These are phyloP conservation scores for Ia io DNA, from an alignment of 2,113 vertebrate genomes.

Conservation along the genomic window DNA sequence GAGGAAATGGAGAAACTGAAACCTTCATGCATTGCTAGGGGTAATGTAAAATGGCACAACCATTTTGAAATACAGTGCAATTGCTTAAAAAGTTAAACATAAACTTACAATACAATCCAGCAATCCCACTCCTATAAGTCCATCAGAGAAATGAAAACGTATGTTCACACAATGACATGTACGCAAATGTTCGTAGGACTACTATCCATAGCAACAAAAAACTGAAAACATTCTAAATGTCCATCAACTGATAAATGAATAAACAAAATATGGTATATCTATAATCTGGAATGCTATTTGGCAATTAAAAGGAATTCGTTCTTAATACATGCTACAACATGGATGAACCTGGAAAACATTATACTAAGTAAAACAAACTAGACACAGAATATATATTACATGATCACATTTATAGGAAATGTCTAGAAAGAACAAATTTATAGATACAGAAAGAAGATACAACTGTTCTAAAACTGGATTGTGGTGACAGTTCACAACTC, in stretches of 20 bases:
- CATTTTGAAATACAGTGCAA: neutral
- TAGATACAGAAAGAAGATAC: neutral
- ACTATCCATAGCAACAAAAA: neutral
- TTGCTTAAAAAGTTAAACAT: constrained; percentile 4
- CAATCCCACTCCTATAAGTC: neutral
- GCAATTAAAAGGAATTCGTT: neutral
- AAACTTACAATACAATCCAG: neutral
- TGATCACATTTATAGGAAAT: neutral
- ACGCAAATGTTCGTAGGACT: neutral
- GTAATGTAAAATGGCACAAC: neutral
- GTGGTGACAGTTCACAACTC: neutral
- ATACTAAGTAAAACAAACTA: neutral
- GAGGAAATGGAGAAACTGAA: neutral
- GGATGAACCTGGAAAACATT: neutral
- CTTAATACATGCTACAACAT: neutral
- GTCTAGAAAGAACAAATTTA: neutral
- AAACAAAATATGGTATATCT: neutral
- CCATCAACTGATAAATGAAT: neutral
- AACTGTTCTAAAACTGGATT: neutral
- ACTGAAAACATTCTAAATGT: neutral
- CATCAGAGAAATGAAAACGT: neutral
- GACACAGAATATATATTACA: neutral
- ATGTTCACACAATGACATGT: neutral
- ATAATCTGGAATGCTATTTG: neutral
- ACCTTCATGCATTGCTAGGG: neutral